Evolutionary conservation across 2,113 vertebrate genomes (phyloP).

Genomic region (Tiliqua scincoides): DNA sequence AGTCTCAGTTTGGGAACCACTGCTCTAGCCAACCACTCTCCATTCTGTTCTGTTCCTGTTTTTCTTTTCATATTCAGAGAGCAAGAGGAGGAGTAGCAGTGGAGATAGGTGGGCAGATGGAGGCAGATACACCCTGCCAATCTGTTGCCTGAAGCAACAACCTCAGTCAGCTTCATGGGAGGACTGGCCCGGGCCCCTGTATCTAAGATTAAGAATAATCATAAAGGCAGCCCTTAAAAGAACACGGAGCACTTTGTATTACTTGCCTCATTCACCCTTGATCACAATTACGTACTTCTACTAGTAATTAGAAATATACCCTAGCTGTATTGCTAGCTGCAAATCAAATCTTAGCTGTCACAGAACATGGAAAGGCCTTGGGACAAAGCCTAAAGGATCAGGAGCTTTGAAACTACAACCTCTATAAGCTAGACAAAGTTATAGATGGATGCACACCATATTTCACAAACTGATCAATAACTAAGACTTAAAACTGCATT

Average conservation of each 20-base stretch:
- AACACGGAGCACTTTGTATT: neutral
- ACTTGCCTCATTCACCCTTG: neutral
- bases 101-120: no score
- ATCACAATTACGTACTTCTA: neutral
- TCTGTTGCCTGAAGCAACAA: no score
- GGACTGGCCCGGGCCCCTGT: no score
- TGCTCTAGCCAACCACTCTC: no score
- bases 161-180: no score
- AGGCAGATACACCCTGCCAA: no score
- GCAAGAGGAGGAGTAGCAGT: no score
- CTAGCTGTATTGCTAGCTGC: neutral
- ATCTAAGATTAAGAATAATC: neutral
- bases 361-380: neutral
- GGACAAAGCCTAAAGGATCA: neutral
- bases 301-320: neutral
- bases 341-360: neutral
- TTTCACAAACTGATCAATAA: constrained; percentile 30
- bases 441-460: neutral
- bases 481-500: constrained; percentile 31
- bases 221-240: neutral
- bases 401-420: neutral
- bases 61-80: no score
- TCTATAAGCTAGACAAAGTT: constrained; percentile 18
- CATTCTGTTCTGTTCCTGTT: no score
- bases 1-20: no score